These are phyloP conservation scores for Timema cristinae DNA, from an alignment of 2,888 invertebrate species.

Conservation along the genomic window DNA sequence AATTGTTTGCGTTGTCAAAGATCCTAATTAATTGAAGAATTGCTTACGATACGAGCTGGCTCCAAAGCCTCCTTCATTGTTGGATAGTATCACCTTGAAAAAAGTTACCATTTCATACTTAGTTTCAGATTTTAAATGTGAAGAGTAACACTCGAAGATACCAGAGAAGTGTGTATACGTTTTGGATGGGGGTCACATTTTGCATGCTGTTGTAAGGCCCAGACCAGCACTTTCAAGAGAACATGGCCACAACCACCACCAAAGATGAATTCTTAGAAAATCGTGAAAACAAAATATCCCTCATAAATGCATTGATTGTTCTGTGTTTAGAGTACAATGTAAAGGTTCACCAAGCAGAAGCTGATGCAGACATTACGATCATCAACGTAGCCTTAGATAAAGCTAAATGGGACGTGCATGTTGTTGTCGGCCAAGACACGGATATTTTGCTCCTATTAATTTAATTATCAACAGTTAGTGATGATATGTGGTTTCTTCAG, in stretches of 20 bases:
- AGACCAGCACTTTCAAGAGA: neutral
- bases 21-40: too few species aligned
- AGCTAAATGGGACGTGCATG: neutral
- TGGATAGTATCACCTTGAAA: neutral
- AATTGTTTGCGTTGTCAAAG: too few species aligned
- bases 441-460: neutral
- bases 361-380: neutral
- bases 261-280: neutral
- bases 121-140: neutral
- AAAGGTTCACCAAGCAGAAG: neutral
- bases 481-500: neutral
- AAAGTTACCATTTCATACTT: neutral
- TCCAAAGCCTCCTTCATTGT: too few species aligned
- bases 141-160: too few species aligned
- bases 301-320: neutral
- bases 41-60: too few species aligned
- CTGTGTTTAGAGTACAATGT: neutral
- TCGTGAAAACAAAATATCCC: neutral
- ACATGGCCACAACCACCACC: neutral
- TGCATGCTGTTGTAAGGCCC: neutral
- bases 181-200: too few species aligned
- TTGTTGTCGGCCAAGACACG: neutral
- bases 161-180: too few species aligned
- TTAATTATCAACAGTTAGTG: neutral
- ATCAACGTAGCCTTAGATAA: neutral